Evolutionary conservation across 1,140 invertebrate species (phyloP), one percentile per base, ranked within the genome.

Genomic region (Fopius arisanus): DNA sequence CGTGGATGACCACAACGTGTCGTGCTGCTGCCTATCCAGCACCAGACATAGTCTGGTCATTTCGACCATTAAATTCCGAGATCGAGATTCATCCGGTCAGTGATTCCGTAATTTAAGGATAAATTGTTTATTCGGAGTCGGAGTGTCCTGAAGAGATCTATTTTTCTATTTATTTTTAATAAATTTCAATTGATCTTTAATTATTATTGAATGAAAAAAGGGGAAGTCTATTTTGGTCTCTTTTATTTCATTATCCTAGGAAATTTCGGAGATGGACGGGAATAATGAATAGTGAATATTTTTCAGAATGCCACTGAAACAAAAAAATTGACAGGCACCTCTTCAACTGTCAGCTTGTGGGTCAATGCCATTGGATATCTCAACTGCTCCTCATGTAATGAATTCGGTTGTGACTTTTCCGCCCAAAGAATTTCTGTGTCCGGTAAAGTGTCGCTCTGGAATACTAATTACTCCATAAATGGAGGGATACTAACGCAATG

Each of bases 41-140:
- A 5, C 85, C 90, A 0, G 74, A 83, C 1, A 85, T 92, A 12
- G 84, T 80, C 4, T 92, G 90, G 88, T 79, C 62, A 4, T 90
- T 87, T 72, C 75, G 82, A 12, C 7, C 74, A 23, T 67, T 70
- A 12, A 33, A 48, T 19, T 70, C 72, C 10, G 48, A 37, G 6
- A 41, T 0, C 2, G 16, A 72, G 6, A 16, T 51, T 3, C 74
- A 78, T 41, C 75, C 72, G 51, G 78, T 76, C 75, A 54, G 62
- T 63, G n/a, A n/a, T 33, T 33, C 3, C 31, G 31, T 33, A 33
- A 33, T 33, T 33, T n/a, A n/a, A n/a, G n/a, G n/a, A n/a, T n/a
- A n/a, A n/a, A n/a, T n/a, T n/a, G n/a, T n/a, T n/a, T n/a, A n/a
- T n/a, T n/a, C n/a, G n/a, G n/a, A n/a, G n/a, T n/a, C n/a, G n/a